Percentiles rank a stretch among this genome's conserved stretches.
These are phyloP conservation scores for Scelioninae gen. 2 DNA, from an alignment of 2,888 invertebrate species.

Conservation along the genomic window DNA sequence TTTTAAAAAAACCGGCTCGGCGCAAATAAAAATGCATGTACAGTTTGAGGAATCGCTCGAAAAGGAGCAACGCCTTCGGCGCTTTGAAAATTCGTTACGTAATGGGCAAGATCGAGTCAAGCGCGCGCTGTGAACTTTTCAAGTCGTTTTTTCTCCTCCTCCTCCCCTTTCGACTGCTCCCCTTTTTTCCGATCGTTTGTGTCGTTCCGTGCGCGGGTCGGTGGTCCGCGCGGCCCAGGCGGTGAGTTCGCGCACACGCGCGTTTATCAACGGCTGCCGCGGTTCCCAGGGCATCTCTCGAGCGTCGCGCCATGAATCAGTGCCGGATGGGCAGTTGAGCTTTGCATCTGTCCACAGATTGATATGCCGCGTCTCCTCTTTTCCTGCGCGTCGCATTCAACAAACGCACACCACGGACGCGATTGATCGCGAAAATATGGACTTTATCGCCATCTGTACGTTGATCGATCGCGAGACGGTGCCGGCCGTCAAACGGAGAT, in stretches of 20 bases:
- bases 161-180: no score
- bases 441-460: slow-evolving; percentile 36
- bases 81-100: slow-evolving; percentile 60
- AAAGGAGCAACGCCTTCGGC: slow-evolving; percentile 38
- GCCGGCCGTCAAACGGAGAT: slow-evolving; percentile 31
- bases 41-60: slow-evolving; percentile 40
- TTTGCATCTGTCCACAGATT: slow-evolving; percentile 57
- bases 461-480: slow-evolving; percentile 26
- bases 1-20: slow-evolving; percentile 7
- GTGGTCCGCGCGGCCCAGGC: no score
- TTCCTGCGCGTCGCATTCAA: slow-evolving; percentile 29
- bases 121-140: slow-evolving; percentile 48
- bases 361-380: slow-evolving; percentile 43
- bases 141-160: slow-evolving; percentile 40
- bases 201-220: no score
- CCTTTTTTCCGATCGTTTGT: no score
- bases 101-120: slow-evolving; percentile 60
- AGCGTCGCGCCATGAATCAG: slow-evolving; percentile 58
- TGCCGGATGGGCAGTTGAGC: slow-evolving; percentile 52
- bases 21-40: slow-evolving; percentile 41
- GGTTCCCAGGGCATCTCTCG: slow-evolving; percentile 58
- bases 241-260: slow-evolving; percentile 53
- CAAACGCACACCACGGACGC: slow-evolving; percentile 29
- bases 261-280: slow-evolving; percentile 38
- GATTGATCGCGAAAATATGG: slow-evolving; percentile 39